Percentiles rank a stretch among this genome's conserved stretches.
Conservation (phyloP, 2,113 vertebrate genomes). For the Alaudala cheleensis region DNA sequence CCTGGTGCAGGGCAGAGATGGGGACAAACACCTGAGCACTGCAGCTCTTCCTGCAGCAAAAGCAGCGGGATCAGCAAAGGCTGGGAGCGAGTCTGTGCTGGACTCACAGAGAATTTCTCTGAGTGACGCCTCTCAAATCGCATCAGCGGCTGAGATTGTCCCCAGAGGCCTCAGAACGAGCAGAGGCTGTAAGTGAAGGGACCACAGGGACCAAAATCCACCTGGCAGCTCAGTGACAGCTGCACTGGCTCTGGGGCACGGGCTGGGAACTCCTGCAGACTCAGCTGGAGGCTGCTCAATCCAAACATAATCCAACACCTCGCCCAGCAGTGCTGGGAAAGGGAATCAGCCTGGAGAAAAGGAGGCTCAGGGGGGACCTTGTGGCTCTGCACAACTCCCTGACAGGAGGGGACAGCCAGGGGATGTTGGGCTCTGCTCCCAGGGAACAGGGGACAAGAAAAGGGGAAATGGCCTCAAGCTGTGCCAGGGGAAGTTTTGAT, state of each 20-base stretch:
- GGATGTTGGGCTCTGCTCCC: accelerated
- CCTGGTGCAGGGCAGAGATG: background rate
- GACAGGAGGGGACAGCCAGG: background rate
- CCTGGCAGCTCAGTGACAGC: background rate
- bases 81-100: background rate
- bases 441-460: background rate
- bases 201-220: background rate
- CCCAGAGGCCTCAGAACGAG: background rate
- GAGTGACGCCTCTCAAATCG: slow-evolving; percentile 28
- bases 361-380: background rate
- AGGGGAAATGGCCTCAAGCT: accelerated
- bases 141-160: background rate
- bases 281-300: background rate
- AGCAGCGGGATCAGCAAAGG: background rate
- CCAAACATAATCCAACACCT: background rate
- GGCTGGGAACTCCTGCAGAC: background rate
- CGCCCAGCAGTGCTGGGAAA: background rate
- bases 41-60: background rate
- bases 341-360: background rate
- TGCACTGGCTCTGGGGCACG: background rate
- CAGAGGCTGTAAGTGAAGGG: background rate
- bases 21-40: background rate
- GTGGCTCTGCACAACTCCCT: background rate
- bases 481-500: background rate
- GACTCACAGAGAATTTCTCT: background rate